Base-by-base conservation (phyloP, 1,140 invertebrate genomes). In the Drosophila arawakana region DNA sequence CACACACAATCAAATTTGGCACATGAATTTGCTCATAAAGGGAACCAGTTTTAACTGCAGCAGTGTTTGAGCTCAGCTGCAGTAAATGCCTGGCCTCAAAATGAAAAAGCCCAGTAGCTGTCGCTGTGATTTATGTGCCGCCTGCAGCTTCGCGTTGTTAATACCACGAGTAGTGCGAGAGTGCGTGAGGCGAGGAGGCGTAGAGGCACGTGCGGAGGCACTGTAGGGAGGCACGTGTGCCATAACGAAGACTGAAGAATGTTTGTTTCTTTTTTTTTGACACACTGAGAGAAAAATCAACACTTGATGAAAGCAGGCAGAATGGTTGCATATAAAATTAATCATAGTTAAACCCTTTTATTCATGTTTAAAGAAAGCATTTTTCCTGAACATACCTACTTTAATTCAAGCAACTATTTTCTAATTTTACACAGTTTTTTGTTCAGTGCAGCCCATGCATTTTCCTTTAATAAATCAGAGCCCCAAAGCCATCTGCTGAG, bases 61-160 rank as follows among this genome's bases (percentile, higher is more conserved):
- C 52, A 67, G 63, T 21, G 3, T 34, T 43, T 25, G 15, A 9
- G 37, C 30, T 37, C 52, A 67, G 65, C 65, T 50, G 50, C 65
- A 75, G 25, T 70, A 59, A 66, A 63, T 47, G 62, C 41, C 49
- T 46, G 41, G 37, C 37, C 47, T 30, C 58, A 68, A 58, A 58
- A 30, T 47, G 50, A 52, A 77, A 30, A 81, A 73, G 72, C 72
- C 79, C 82, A 78, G 82, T 79, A 86, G 82, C 82, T 73, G 82
- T 59, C 44, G 54, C 37, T 54, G 60, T 88, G 82, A 86, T 86
- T 86, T 76, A 88, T 88, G 83, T 50, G 67, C 35, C 41, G 50
- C 49, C 21, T 73, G 76, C 65, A 61, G 54, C 50, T 43, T 72
- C 46, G 59, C 52, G 50, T 62, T 69, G 66, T 61, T 47, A 41